These are phyloP conservation scores for Mesocentrotus franciscanus DNA, from an alignment of 53 echinoderm and acorn worm species.

Conservation along the genomic window DNA sequence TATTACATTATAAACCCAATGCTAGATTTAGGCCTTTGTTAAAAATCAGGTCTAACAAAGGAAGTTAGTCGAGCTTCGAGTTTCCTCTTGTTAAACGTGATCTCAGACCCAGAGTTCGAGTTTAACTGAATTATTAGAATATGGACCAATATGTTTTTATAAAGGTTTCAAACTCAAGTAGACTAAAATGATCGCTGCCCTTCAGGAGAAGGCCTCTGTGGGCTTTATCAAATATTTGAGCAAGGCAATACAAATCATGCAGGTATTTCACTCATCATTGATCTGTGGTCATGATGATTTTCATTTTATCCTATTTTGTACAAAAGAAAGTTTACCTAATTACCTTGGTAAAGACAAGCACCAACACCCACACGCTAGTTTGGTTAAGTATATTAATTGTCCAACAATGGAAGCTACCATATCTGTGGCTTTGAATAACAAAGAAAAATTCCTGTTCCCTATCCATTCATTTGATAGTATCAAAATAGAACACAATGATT, in stretches of 20 bases:
- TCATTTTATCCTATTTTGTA: background rate
- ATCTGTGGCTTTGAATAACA: background rate
- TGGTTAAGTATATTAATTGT: background rate
- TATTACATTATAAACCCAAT: too few species aligned
- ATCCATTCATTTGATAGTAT: background rate
- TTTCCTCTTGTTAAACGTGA: too few species aligned
- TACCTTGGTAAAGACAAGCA: background rate
- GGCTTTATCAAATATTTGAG: background rate
- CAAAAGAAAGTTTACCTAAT: background rate
- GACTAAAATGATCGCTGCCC: background rate
- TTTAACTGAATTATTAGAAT: too few species aligned
- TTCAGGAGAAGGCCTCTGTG: background rate
- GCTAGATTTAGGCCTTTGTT: too few species aligned
- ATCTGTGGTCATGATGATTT: background rate
- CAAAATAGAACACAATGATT: background rate
- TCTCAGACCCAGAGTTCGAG: too few species aligned
- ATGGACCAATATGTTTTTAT: too few species aligned
- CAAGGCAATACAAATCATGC: background rate
- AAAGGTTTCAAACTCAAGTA: background rate
- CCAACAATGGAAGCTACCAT: background rate
- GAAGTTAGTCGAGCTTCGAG: too few species aligned
- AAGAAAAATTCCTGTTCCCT: background rate
- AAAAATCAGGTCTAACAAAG: too few species aligned
- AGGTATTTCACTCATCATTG: background rate
- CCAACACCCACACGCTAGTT: background rate